phyloP scores from a whole-genome alignment of 2,888 invertebrate species.

The Lasioglossum malachurum region DNA sequence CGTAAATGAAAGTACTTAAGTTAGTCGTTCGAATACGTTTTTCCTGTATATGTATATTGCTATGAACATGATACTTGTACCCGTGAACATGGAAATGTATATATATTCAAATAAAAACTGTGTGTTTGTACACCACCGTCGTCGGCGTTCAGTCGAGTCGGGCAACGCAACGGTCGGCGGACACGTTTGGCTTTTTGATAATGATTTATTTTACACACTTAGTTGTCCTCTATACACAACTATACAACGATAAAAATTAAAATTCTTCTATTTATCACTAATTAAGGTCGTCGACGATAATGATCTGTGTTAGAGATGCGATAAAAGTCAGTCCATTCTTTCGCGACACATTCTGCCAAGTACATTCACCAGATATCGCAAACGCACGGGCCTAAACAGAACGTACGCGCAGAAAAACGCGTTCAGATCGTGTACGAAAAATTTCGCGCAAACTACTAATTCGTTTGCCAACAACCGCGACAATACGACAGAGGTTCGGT shows the following conservation, averaged over 20 bases:
- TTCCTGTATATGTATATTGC: slow-evolving; percentile 18
- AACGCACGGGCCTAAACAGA: slow-evolving; percentile 37
- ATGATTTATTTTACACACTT: slow-evolving; percentile 84
- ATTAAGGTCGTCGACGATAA: slow-evolving; percentile 71
- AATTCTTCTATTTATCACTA: slow-evolving; percentile 75
- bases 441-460: slow-evolving; percentile 37
- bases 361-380: slow-evolving; percentile 51
- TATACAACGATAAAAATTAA: slow-evolving; percentile 84
- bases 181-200: slow-evolving; percentile 71
- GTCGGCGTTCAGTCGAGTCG: slow-evolving; percentile 11
- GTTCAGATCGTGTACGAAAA: slow-evolving; percentile 31
- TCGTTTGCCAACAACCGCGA: slow-evolving; percentile 23
- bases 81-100: slow-evolving; percentile 69
- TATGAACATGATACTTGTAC: slow-evolving; percentile 39
- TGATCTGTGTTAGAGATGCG: slow-evolving; percentile 71
- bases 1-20: slow-evolving; percentile 6
- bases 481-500: slow-evolving; percentile 26
- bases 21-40: background rate
- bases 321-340: slow-evolving; percentile 69
- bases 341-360: slow-evolving; percentile 52
- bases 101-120: slow-evolving; percentile 77
- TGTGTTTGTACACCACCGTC: slow-evolving; percentile 65
- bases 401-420: slow-evolving; percentile 37
- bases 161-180: background rate
- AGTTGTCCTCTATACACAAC: slow-evolving; percentile 84